A percentile compares a stretch with the other conserved stretches of the same genome.
Conservation (phyloP, 2,797 vertebrate species). For the Chrysocyon brachyurus region DNA sequence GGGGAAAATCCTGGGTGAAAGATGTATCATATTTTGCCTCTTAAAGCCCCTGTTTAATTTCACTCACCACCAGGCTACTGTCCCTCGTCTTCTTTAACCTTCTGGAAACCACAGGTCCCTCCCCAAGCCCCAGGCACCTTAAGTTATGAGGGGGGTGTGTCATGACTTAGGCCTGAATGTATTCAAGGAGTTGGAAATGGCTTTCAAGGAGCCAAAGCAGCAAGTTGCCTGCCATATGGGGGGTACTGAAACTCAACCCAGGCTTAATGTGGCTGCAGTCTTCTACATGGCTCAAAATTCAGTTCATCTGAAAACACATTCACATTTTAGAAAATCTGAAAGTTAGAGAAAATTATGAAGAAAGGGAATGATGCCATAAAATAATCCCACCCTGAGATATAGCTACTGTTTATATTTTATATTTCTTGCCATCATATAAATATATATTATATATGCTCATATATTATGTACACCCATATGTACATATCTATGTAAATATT, state of each 20-base stretch:
- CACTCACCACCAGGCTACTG: background rate
- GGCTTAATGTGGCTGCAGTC: background rate
- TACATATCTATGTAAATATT: background rate
- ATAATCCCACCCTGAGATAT: background rate
- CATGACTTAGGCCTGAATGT: background rate
- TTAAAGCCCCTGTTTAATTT: conserved; percentile 65
- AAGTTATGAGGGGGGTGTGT: background rate
- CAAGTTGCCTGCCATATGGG: background rate
- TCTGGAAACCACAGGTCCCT: conserved; percentile 72
- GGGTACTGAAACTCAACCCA: background rate
- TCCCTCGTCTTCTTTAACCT: conserved; percentile 55
- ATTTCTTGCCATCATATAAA: background rate
- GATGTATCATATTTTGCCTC: conserved; percentile 1
- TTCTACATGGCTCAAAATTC: background rate
- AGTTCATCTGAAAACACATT: conserved; percentile 12
- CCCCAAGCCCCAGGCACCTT: background rate
- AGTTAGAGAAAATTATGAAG: conserved; percentile 13
- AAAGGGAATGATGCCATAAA: background rate
- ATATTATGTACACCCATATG: background rate
- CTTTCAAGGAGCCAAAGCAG: conserved; percentile 7
- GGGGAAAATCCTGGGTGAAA: background rate
- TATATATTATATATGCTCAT: background rate
- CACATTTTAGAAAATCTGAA: background rate
- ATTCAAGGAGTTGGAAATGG: background rate
- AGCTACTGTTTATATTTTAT: background rate